phyloP scores from a whole-genome alignment of 1,140 invertebrate species.

The Sycophaga agraensis region DNA sequence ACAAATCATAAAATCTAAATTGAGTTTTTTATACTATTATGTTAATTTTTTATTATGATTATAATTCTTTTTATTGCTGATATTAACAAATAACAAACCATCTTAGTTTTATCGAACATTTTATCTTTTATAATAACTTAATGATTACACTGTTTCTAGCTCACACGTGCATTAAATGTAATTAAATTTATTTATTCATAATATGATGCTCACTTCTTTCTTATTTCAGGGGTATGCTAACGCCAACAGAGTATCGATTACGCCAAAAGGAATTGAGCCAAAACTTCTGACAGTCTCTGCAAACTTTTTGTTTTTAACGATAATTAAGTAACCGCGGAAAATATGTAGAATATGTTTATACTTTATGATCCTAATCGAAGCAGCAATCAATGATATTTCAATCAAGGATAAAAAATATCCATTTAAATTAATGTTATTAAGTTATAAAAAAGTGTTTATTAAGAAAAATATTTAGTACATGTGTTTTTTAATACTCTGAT shows the following conservation, averaged over 20 bases:
- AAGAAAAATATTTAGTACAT: too few species aligned
- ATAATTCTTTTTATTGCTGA: background rate
- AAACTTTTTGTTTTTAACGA: conserved; percentile 17
- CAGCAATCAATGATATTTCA: too few species aligned
- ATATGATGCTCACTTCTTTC: too few species aligned
- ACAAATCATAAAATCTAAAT: background rate
- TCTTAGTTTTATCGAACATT: too few species aligned
- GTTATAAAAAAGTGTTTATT: too few species aligned
- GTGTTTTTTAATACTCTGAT: too few species aligned
- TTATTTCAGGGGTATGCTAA: conserved; percentile 65
- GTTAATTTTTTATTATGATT: background rate
- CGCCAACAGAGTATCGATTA: conserved; percentile 69
- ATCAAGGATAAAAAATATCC: too few species aligned
- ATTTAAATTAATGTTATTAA: too few species aligned
- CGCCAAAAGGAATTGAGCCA: conserved; percentile 56
- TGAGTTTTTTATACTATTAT: background rate
- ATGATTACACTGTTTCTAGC: background rate
- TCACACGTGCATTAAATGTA: too few species aligned
- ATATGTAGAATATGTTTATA: too few species aligned
- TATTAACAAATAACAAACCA: background rate
- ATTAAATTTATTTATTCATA: background rate
- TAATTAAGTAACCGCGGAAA: background rate
- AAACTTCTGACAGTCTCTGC: conserved; percentile 29
- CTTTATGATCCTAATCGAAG: too few species aligned
- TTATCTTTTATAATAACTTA: background rate